Percentiles rank a stretch among this genome's conserved stretches.
Evolutionary conservation across 2,888 invertebrate species (phyloP).

Genomic region (Conops quadrifasciatus): DNA sequence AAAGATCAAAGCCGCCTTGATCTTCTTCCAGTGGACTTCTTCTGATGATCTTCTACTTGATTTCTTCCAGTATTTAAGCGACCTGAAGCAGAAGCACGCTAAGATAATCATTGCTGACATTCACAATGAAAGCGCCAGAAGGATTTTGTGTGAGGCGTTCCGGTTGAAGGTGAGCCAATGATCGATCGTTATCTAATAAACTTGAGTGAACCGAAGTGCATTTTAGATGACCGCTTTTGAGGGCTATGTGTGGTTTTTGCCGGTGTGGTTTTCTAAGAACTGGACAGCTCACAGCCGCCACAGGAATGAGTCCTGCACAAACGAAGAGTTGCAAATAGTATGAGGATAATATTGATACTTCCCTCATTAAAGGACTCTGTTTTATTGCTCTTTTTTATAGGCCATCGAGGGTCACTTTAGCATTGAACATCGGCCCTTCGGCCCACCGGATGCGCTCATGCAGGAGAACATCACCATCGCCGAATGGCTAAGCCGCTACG

Average conservation of each 20-base stretch:
- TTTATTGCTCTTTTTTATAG: conserved; percentile 52
- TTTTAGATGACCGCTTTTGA: conserved; percentile 72
- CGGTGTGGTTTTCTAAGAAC: conserved; percentile 73
- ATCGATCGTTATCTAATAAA: background rate
- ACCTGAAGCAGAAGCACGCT: conserved; percentile 73
- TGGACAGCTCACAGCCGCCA: conserved; percentile 69
- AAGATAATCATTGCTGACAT: conserved; percentile 84
- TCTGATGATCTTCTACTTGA: background rate
- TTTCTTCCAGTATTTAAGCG: conserved; percentile 70
- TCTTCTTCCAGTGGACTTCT: background rate
- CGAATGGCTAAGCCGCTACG: conserved; percentile 67
- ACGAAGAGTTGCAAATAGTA: conserved; percentile 70
- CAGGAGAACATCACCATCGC: conserved; percentile 73
- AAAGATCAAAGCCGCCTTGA: background rate
- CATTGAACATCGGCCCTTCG: conserved; percentile 75
- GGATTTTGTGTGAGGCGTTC: conserved; percentile 84
- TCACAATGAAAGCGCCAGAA: conserved; percentile 76
- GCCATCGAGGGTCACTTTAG: conserved; percentile 79
- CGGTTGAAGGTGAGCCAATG: conserved; percentile 52
- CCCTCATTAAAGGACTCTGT: background rate
- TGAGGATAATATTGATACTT: background rate
- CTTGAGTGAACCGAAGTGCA: background rate
- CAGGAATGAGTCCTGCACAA: conserved; percentile 67
- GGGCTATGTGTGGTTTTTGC: conserved; percentile 88
- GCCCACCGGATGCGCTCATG: conserved; percentile 67